Conservation (phyloP, 2,888 invertebrate species). For the Panopea generosa region DNA sequence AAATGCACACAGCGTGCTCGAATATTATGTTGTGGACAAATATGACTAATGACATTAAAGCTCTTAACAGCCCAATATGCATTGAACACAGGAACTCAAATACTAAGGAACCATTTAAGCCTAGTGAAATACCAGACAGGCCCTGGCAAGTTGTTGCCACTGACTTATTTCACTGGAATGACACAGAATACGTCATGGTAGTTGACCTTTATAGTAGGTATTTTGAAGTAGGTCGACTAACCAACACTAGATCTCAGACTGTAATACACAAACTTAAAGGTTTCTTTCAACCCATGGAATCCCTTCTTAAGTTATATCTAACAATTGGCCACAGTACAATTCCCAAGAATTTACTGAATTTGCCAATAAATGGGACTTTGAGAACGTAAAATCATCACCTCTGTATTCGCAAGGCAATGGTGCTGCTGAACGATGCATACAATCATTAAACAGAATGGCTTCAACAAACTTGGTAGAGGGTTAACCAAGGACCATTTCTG, state of each 20-base stretch:
- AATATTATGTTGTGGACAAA: conserved; percentile 27
- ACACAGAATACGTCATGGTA: conserved; percentile 33
- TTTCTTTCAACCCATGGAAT: conserved; percentile 24
- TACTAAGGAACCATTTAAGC: conserved; percentile 35
- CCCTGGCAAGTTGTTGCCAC: conserved; percentile 46
- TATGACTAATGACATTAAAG: conserved; percentile 22
- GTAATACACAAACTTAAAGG: background rate
- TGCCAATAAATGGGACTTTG: conserved; percentile 10
- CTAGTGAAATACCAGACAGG: conserved; percentile 40
- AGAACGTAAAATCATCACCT: conserved; percentile 18
- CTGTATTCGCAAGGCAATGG: conserved; percentile 17
- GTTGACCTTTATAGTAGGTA: conserved; percentile 46
- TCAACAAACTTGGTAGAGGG: too few species aligned
- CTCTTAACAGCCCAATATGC: conserved; percentile 28
- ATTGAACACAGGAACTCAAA: conserved; percentile 16
- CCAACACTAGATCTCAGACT: background rate
- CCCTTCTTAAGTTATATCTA: conserved; percentile 5
- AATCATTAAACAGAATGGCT: conserved; percentile 46
- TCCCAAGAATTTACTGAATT: background rate
- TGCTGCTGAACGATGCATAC: conserved; percentile 25
- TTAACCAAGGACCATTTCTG: too few species aligned
- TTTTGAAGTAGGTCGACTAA: conserved; percentile 47
- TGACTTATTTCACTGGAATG: conserved; percentile 43
- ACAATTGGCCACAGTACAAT: conserved; percentile 40
- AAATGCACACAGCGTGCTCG: too few species aligned